These are phyloP conservation scores for Columba janthina DNA, from an alignment of 2,113 vertebrate genomes.

Conservation along the genomic window DNA sequence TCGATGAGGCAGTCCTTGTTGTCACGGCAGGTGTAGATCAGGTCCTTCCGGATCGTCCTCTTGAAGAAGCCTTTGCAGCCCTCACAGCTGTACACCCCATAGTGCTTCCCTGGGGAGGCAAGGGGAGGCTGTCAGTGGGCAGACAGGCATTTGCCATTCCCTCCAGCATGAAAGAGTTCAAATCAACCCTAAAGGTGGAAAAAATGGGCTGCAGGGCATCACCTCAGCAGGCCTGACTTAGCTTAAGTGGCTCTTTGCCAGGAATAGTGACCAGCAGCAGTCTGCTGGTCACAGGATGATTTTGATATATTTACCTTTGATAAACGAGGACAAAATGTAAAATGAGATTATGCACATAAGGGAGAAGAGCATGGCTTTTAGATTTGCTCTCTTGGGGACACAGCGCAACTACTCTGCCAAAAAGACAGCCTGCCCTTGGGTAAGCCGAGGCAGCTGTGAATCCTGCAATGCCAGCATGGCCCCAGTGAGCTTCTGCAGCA, in stretches of 20 bases:
- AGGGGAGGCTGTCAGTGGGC: not conserved
- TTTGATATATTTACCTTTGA: not conserved
- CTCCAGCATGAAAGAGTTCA: fast-evolving
- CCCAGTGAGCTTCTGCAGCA: fast-evolving
- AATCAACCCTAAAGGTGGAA: not conserved
- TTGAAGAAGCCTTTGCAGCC: conserved; percentile 99
- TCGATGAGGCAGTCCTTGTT: conserved; percentile 95
- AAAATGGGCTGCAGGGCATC: not conserved
- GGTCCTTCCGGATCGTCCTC: conserved; percentile 92
- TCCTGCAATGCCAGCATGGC: not conserved
- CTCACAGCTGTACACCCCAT: conserved; percentile 96
- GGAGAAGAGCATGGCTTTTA: not conserved
- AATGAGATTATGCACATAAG: not conserved
- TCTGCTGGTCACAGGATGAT: not conserved
- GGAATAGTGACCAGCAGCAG: not conserved
- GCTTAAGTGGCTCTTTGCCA: not conserved
- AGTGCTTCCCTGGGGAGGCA: conserved; percentile 89
- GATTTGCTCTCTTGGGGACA: not conserved
- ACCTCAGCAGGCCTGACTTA: not conserved
- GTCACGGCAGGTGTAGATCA: conserved; percentile 94
- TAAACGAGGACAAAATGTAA: not conserved
- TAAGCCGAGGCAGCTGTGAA: not conserved
- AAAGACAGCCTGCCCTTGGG: not conserved
- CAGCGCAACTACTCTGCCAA: not conserved
- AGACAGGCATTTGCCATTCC: not conserved